phyloP scores from a whole-genome alignment of 2,113 vertebrate species.

The Nothocercus julius region DNA sequence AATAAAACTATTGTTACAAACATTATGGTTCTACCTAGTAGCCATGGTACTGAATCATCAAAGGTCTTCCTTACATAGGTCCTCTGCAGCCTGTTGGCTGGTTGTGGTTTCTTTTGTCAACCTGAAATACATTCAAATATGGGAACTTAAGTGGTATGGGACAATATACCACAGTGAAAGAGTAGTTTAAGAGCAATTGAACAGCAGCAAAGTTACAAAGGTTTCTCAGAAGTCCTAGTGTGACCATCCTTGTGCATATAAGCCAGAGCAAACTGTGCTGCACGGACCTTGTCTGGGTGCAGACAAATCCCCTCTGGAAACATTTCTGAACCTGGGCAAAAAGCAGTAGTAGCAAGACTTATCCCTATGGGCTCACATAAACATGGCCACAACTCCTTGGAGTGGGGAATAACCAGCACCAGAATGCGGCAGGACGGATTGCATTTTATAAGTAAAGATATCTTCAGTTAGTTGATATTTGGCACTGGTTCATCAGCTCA shows the following conservation, averaged over 20 bases:
- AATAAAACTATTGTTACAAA: not conserved
- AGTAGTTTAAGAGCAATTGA: fast-evolving
- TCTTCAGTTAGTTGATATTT: slow-evolving; percentile 19
- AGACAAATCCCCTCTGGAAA: not conserved
- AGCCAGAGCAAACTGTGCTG: not conserved
- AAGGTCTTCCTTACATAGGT: not conserved
- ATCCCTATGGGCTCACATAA: not conserved
- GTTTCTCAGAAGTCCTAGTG: not conserved
- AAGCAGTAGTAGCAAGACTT: not conserved
- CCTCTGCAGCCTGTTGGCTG: not conserved
- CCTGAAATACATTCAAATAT: not conserved
- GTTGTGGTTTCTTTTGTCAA: not conserved
- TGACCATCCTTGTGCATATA: fast-evolving
- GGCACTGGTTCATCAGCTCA: slow-evolving; percentile 18
- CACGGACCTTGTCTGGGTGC: fast-evolving
- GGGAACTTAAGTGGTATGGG: not conserved
- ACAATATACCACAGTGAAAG: not conserved
- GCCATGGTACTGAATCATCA: not conserved
- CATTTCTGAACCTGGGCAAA: not conserved
- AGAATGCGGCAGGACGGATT: not conserved
- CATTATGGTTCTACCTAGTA: not conserved
- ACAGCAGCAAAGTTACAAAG: not conserved
- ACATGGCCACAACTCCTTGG: not conserved
- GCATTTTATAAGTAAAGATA: not conserved
- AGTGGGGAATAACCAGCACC: not conserved